Base-by-base conservation (phyloP, 1,140 invertebrate species). In the Zaprionus camerounensis region DNA sequence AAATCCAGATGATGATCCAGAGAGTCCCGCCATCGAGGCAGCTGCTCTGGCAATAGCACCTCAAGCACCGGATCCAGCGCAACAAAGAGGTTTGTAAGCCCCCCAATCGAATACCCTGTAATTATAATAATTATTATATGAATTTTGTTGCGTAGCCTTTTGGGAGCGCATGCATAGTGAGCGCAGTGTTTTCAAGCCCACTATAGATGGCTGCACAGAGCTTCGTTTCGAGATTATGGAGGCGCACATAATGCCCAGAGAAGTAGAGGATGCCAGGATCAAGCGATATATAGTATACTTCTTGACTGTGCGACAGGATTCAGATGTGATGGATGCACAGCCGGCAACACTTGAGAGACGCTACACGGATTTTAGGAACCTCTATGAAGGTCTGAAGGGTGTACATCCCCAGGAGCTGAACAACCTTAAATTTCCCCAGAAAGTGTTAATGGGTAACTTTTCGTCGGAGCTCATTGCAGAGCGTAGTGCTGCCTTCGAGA, bases 371-470 rank as follows among this genome's bases (percentile, higher is more conserved):
- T 97, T 97, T 92, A 93, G 96, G 17, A 94, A 94, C 63, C 93
- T 97, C 4, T 96, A 95, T 91, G 94, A 94, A 76, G 92, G 93
- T 4, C 91, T 97, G 3, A 95, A 94, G 75, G 95, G 95, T 67
- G 94, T 94, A 53, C 94, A 94, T 93, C 95, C 96, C 5, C 53
- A 93, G 15, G 82, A 95, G 55, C 93, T 97, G 91, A 91, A 91
- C 59, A 92, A 91, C 46, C 91, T 96, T 6, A 92, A 93, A 62
- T 97, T 97, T 93, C 96, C 96, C 7, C 95, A 95, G 82, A 97
- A 97, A 93, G 95, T 95, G 68, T 82, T 97, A 11, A 92, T 96
- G 56, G 96, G 96, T 2, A 97, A 97, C 92, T 97, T 97, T 91
- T 95, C 95, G 46, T 94, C 95, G 26, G 95, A 95, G 73, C 93